Evolutionary conservation across 2,113 vertebrate species (phyloP), one percentile per base, ranked within the genome.

Genomic region (Xiphorhynchus elegans): DNA sequence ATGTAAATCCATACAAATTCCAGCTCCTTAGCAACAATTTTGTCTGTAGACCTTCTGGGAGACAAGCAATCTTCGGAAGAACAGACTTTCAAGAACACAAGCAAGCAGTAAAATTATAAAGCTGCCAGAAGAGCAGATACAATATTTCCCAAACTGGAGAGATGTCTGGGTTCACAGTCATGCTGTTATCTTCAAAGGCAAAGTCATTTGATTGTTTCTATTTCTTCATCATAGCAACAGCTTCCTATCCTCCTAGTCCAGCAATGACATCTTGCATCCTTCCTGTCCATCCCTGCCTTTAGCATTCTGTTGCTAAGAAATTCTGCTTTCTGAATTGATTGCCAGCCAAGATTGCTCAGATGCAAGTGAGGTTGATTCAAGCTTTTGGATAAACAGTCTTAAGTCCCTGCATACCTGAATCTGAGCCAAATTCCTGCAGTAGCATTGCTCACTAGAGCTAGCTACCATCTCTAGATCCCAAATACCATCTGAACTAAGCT

Each of bases 371-470:
- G 75, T 56, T 84, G 84, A 96, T 92, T 89, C 92, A 93, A 84
- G 39, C 58, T 83, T 95, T 95, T 70, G 76, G 76, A 93, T 96
- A 93, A 97, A 90, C 81, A 95, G 39, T 87, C 81, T 90, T 68
- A 77, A 95, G 89, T 96, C 95, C 87, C 73, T 95, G 76, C 91
- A 96, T 97, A 82, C 84, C 87, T 97, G 96, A 97, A 93, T 67
- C 66, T 37, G 53, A 92, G 95, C 95, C 96, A 97, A 56, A 91
- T 84, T 93, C 58, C 68, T 92, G 39, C 75, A 83, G 84, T 52
- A 93, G 66, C 44, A 67, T 58, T 84, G 81, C 69, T 95, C 66
- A 42, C 35, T 59, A 56, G 76, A 47, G 42, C 46, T 83, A 85
- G 59, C 79, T 90, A 59, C 73, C 46, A 90, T 39, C n/a, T 87